Evolutionary conservation across 2,888 invertebrate species (phyloP), one percentile per base, ranked within the genome.

Genomic region (Stenolophus ochropezus): DNA sequence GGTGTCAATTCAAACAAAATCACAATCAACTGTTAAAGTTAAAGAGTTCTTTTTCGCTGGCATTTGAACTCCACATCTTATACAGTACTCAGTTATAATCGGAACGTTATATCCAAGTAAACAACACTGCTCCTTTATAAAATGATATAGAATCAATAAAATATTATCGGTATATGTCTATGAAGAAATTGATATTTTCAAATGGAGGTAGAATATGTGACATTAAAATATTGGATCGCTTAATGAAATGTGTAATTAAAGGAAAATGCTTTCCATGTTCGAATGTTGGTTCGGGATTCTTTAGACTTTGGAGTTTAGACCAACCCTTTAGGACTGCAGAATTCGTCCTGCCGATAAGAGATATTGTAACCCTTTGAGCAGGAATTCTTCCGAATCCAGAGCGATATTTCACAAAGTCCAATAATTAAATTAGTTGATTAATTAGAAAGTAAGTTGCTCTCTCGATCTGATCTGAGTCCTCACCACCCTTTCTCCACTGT

Each of bases 371-470:
- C 78, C 78, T 78, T 49, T 78, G 21, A 25, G 78, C 18, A 23
- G 78, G 51, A 78, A 78, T 78, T 78, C 78, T 78, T 78, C 75
- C 75, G 51, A 78, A 78, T 78, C 27, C 69, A 65, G 78, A 51
- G 85, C 85, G 85, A 86, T 86, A 86, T 86, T 86, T 86, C 58
- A 80, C 85, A 86, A 85, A 85, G 85, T 85, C 86, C 86, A 86
- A 86, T 86, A 86, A 86, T 86, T 86, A 86, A 86, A 86, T 86
- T 85, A 85, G 85, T 85, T 86, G 86, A 86, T 86, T 86, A 86
- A 86, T 86, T 80, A 73, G 80, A 80, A 80, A 80, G 80, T 80
- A 80, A 80, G 73, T 80, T 80, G 80, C 80, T 80, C 51, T 73
- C 56, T 47, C 80, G 80, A 80, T 80, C 80, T 80, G 80, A 80